phyloP scores from a whole-genome alignment of 2,797 vertebrate genomes.

The Otolemur crassicaudatus region DNA sequence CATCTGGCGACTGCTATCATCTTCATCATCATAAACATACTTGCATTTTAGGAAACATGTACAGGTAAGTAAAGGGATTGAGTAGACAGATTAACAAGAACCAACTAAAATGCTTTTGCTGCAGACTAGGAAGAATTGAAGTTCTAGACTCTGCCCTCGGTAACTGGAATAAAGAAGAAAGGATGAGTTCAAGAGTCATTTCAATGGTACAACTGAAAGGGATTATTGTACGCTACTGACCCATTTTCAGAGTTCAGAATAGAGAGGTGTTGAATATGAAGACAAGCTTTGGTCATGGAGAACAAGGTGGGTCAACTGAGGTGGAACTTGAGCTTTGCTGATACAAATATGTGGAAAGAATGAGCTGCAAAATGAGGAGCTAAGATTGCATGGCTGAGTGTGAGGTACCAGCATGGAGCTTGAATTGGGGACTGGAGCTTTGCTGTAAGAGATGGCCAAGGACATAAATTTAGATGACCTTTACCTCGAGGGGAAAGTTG shows the following conservation, averaged over 20 bases:
- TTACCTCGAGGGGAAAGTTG: not conserved
- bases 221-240: not conserved
- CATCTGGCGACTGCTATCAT: not conserved
- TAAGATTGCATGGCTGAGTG: too few species aligned
- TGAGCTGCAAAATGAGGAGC: not conserved
- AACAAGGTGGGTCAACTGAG: not conserved
- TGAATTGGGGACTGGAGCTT: not conserved
- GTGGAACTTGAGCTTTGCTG: fast-evolving
- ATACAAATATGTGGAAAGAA: too few species aligned
- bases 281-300: not conserved
- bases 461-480: not conserved
- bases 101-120: not conserved
- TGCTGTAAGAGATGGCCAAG: not conserved
- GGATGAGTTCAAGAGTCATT: not conserved
- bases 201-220: not conserved
- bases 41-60: not conserved
- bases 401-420: not conserved
- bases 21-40: not conserved
- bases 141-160: not conserved
- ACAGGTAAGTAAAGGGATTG: not conserved
- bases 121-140: not conserved
- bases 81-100: not conserved
- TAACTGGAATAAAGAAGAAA: not conserved
- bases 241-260: not conserved
- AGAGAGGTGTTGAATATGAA: not conserved